These are phyloP conservation scores for Melipona bicolor DNA, from an alignment of 2,888 invertebrate species.

Conservation along the genomic window DNA sequence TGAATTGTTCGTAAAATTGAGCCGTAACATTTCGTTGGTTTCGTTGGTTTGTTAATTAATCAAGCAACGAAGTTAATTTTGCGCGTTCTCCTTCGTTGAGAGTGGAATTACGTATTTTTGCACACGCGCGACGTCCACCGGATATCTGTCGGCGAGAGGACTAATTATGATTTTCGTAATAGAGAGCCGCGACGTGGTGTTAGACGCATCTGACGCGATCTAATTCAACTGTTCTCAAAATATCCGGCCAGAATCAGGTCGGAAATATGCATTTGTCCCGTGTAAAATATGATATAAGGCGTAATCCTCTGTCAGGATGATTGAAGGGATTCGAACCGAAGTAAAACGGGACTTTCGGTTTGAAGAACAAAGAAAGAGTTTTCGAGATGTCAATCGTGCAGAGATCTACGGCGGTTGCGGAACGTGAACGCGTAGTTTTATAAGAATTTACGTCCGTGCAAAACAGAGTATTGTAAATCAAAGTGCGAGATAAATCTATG, in stretches of 20 bases:
- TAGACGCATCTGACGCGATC: slow-evolving; percentile 15
- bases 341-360: not conserved
- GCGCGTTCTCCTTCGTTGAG: no score
- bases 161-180: not conserved
- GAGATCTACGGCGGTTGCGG: not conserved
- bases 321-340: not conserved
- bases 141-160: not conserved
- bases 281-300: not conserved
- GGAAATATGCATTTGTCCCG: not conserved
- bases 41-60: no score
- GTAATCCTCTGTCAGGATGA: not conserved
- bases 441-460: not conserved
- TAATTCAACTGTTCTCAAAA: slow-evolving; percentile 36
- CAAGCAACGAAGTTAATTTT: no score
- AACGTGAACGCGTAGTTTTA: not conserved
- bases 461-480: no score
- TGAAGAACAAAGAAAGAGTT: not conserved
- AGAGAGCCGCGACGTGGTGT: not conserved
- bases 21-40: not conserved
- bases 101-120: no score
- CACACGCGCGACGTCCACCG: not conserved
- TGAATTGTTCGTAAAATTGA: no score
- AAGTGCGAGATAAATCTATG: no score
- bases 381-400: no score
- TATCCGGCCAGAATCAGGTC: slow-evolving; percentile 19